These are phyloP conservation scores for Oxyteleia sp. DNA, from an alignment of 2,888 invertebrate genomes.

Conservation along the genomic window DNA sequence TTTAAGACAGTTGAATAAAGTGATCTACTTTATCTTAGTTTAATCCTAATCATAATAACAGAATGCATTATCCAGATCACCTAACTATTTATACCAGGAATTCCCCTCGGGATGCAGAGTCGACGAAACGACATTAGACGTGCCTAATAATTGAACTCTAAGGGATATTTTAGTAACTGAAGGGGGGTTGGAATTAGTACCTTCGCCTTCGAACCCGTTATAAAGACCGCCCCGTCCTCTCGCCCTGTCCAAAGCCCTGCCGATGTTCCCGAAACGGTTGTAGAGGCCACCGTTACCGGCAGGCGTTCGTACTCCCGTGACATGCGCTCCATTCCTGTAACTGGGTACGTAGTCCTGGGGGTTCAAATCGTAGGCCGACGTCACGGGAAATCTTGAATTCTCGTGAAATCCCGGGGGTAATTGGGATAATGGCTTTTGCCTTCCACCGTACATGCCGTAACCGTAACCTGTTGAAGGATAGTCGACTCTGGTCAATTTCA, in stretches of 20 bases:
- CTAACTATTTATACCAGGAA: too few relatives aligned
- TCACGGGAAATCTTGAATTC: conserved; percentile 73
- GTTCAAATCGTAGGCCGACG: conserved; percentile 73
- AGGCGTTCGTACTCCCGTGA: conserved; percentile 77
- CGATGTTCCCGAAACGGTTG: conserved; percentile 67
- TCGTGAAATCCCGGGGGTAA: conserved; percentile 77
- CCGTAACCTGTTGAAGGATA: conserved; percentile 73
- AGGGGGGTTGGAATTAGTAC: too few relatives aligned
- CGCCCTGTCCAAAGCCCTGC: conserved; percentile 70
- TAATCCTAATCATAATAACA: too few relatives aligned
- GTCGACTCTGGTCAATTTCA: too few relatives aligned
- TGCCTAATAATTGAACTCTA: too few relatives aligned
- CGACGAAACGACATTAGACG: too few relatives aligned
- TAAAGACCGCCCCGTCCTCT: conserved; percentile 76
- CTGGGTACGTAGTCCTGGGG: conserved; percentile 78
- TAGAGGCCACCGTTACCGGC: conserved; percentile 74
- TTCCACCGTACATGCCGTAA: conserved; percentile 73
- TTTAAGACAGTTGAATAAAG: too few relatives aligned
- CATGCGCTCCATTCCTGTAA: conserved; percentile 80
- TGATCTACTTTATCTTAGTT: too few relatives aligned
- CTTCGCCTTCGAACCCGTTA: conserved; percentile 74
- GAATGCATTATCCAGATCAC: too few relatives aligned
- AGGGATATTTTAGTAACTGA: too few relatives aligned
- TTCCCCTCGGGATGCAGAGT: too few relatives aligned
- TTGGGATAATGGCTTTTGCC: conserved; percentile 75